Base-by-base conservation (phyloP, 2,797 vertebrate species). In the Sebastes baramenuke region DNA sequence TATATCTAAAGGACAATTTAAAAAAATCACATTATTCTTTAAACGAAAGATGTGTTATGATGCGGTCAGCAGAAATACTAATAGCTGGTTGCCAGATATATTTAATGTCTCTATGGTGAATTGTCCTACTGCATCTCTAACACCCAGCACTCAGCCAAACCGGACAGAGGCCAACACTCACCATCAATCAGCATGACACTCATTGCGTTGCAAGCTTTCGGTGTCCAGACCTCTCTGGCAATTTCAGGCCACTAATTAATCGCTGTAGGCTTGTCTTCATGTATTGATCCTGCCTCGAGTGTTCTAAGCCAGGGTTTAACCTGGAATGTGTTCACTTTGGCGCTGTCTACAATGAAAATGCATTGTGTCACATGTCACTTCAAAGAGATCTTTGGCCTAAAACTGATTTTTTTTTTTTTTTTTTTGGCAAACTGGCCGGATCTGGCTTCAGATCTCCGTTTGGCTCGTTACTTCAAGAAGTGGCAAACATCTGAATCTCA, bases 151-250 rank as follows among this genome's bases (percentile, higher is more conserved):
- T 56, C 58, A 67, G 66, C 74, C 81, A 86, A 55, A 54, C 27
- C 4, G 13, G 56, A 72, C 56, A 42, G 56, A 75, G 29, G 55
- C 72, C 65, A 81, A 70, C 67, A 38, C 56, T 27, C 64, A 52
- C 64, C 84, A 91, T 94, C 86, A 78, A 77, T 87, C 89, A 88
- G 67, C 56, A 8, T 83, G 82, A 81, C 68, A 79, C 73, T 77
- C 68, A 64, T 74, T 14, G 25, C 11, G 13, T 38, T 69, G 79
- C 83, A 86, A 80, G 83, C 67, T 74, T 62, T 72, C 66, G 25
- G 29, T 79, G 70, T 85, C 72, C 77, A 83, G 76, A 78, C 55
- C 73, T 86, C 65, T 60, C 65, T 82, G 79, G 56, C 85, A 78
- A 71, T 87, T 88, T 85, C 77, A 75, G 54, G 61, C 29, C 34